These are phyloP conservation scores for Drosophila setosimentum DNA, from an alignment of 2,888 invertebrate species.

Conservation along the genomic window DNA sequence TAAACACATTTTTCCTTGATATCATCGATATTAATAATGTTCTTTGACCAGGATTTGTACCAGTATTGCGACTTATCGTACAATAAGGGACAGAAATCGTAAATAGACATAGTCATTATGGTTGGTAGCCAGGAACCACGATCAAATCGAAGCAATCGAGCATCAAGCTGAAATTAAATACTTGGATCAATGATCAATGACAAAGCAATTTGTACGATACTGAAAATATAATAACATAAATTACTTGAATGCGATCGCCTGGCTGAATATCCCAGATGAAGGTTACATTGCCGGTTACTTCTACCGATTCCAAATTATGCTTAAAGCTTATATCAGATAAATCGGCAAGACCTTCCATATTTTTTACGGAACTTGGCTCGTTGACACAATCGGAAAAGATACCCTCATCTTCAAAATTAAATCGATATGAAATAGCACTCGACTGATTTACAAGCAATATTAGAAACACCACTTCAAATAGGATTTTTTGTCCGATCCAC, in stretches of 20 bases:
- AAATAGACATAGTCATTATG: neutral
- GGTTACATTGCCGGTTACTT: conserved; percentile 22
- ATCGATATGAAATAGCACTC: conserved; percentile 13
- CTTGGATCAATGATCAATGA: neutral
- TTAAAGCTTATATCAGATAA: neutral
- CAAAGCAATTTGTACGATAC: neutral
- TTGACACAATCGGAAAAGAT: conserved; percentile 19
- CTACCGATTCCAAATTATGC: rapidly evolving
- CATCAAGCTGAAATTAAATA: neutral
- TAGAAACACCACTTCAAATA: neutral
- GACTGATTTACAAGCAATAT: conserved; percentile 12
- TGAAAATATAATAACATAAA: neutral
- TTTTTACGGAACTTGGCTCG: neutral
- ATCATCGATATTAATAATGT: conserved; percentile 23
- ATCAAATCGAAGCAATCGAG: neutral
- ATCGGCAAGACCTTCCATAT: neutral
- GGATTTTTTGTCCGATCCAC: neutral
- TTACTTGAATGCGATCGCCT: conserved; percentile 32
- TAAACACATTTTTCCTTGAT: conserved; percentile 27
- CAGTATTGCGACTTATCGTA: conserved; percentile 21
- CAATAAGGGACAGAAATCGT: neutral
- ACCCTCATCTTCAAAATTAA: neutral
- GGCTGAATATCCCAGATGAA: conserved; percentile 21
- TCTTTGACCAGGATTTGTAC: conserved; percentile 25
- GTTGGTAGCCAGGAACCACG: conserved; percentile 34